Conservation (phyloP, 2,797 vertebrate genomes). For the Petrocephalus sullivani region DNA sequence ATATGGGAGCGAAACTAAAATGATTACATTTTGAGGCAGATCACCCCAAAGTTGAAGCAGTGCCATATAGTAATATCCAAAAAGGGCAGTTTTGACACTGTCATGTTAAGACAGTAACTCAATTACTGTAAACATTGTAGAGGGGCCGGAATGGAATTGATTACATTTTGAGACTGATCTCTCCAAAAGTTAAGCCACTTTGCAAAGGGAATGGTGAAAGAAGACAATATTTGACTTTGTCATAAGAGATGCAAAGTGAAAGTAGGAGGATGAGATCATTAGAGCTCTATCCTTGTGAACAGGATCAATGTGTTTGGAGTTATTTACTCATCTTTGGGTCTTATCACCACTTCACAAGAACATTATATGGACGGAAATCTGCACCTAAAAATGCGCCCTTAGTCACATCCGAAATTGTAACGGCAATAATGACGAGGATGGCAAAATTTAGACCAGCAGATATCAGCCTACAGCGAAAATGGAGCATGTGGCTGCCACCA, state of each 20-base stretch:
- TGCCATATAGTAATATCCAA: neutral
- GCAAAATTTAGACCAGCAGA: too few species aligned
- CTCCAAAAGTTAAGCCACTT: neutral
- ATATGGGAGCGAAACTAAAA: neutral
- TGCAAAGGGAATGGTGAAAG: neutral
- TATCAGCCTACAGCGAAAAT: too few species aligned
- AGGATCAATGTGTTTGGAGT: too few species aligned
- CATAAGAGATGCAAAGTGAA: neutral
- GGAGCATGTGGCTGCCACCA: too few species aligned
- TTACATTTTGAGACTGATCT: neutral
- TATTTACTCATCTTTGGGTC: too few species aligned
- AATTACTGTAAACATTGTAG: neutral
- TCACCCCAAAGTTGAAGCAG: neutral
- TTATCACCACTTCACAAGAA: too few species aligned
- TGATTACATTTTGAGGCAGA: neutral
- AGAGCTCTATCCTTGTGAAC: too few species aligned
- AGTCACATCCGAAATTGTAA: too few species aligned
- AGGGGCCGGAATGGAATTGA: neutral
- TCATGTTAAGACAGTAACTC: neutral
- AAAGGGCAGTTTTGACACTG: neutral
- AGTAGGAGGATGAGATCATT: too few species aligned
- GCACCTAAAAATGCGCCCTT: too few species aligned
- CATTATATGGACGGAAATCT: too few species aligned
- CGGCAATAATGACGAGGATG: too few species aligned
- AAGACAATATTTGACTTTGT: neutral